A percentile compares a stretch with the other conserved stretches of the same genome.
Evolutionary conservation across 2,888 invertebrate genomes (phyloP).

Genomic region (Drosophila borealis): DNA sequence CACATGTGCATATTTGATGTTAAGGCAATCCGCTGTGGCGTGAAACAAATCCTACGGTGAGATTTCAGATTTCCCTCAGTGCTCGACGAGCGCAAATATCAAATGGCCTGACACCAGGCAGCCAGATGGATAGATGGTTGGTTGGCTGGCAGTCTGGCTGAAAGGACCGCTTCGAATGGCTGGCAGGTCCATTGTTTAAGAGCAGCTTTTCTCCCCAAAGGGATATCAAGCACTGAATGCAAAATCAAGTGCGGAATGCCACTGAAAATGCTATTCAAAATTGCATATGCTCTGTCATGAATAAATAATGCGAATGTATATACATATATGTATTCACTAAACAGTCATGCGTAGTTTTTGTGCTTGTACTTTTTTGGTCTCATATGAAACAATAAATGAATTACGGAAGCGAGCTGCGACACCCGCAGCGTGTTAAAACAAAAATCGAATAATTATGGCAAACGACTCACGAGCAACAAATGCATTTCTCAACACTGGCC

Average conservation of each 20-base stretch:
- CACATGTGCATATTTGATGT: conserved; percentile 9
- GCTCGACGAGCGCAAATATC: conserved; percentile 40
- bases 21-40: conserved; percentile 33
- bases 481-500: not conserved
- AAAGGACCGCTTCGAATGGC: conserved; percentile 18
- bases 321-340: conserved; percentile 9
- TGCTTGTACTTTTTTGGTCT: conserved; percentile 1
- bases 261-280: conserved; percentile 36
- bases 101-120: conserved; percentile 47
- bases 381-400: not conserved
- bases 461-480: not conserved
- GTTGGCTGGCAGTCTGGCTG: conserved; percentile 14
- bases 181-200: conserved; percentile 49
- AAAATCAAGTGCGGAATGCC: conserved; percentile 27
- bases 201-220: conserved; percentile 11
- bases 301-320: conserved; percentile 40
- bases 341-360: conserved; percentile 22
- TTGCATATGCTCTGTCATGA: conserved; percentile 47
- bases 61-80: conserved; percentile 48
- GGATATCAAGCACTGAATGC: conserved; percentile 31
- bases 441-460: not conserved
- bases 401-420: not conserved
- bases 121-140: conserved; percentile 7
- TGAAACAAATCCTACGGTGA: conserved; percentile 42
- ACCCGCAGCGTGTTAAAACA: not conserved